phyloP scores from a whole-genome alignment of 1,140 invertebrate genomes.

The Idris sp. region DNA sequence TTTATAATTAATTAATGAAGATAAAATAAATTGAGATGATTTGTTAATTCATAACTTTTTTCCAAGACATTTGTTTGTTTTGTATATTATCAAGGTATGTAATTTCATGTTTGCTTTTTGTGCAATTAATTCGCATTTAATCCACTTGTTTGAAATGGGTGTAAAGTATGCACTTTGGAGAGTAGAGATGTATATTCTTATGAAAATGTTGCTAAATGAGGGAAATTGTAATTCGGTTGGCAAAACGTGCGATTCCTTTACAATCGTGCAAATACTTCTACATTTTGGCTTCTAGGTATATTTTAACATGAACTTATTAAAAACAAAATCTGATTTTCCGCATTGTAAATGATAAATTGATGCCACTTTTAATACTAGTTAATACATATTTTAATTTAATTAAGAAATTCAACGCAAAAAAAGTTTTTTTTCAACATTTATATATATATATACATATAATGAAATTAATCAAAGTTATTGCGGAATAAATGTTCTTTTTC shows the following conservation, averaged over 20 bases:
- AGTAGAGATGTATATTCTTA: slow-evolving; percentile 54
- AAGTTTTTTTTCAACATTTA: too few relatives aligned
- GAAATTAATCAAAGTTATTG: too few relatives aligned
- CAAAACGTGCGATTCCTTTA: slow-evolving; percentile 40
- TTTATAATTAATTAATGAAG: too few relatives aligned
- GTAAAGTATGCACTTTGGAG: slow-evolving; percentile 57
- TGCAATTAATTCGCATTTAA: slow-evolving; percentile 56
- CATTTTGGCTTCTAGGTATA: slow-evolving; percentile 21
- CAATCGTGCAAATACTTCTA: slow-evolving; percentile 32
- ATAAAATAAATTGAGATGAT: too few relatives aligned
- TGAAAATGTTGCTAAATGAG: slow-evolving; percentile 58
- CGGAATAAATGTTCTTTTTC: too few relatives aligned
- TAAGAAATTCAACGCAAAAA: too few relatives aligned
- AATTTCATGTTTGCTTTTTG: slow-evolving; percentile 55
- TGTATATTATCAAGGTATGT: slow-evolving; percentile 49
- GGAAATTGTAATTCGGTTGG: slow-evolving; percentile 54
- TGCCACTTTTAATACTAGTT: slow-evolving; percentile 1
- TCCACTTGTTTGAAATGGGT: slow-evolving; percentile 56
- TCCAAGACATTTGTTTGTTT: slow-evolving; percentile 40
- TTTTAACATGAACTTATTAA: slow-evolving; percentile 19
- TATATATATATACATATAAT: too few relatives aligned
- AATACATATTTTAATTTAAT: too few relatives aligned
- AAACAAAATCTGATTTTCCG: slow-evolving; percentile 12
- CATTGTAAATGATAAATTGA: slow-evolving; percentile 8
- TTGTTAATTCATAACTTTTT: slow-evolving; percentile 36